Conservation (phyloP, 2,797 vertebrate genomes). For the Anabas testudineus region DNA sequence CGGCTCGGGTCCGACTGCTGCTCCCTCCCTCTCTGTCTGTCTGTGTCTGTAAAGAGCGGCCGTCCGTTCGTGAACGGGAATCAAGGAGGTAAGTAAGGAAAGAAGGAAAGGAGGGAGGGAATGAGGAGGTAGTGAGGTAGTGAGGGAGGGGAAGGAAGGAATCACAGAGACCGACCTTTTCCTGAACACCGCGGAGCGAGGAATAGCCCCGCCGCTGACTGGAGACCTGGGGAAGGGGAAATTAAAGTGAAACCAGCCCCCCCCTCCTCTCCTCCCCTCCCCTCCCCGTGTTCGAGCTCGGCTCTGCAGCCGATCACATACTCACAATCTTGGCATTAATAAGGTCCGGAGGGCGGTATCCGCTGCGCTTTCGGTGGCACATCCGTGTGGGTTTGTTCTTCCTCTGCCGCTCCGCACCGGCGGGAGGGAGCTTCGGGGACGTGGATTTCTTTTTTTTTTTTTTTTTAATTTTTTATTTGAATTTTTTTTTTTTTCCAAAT, state of each 20-base stretch:
- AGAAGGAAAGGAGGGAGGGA: neutral
- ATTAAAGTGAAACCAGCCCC: constrained; percentile 13
- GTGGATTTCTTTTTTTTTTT: constrained; percentile 9
- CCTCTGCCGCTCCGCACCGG: constrained; percentile 41
- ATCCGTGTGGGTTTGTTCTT: constrained; percentile 77
- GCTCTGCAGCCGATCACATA: constrained; percentile 63
- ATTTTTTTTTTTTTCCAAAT: constrained; percentile 17
- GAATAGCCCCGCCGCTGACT: constrained; percentile 48
- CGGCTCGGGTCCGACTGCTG: neutral
- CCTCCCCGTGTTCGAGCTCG: neutral
- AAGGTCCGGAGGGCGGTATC: constrained; percentile 82
- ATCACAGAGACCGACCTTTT: constrained; percentile 63
- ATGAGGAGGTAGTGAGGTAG: neutral
- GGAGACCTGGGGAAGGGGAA: constrained; percentile 23
- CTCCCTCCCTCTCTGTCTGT: neutral
- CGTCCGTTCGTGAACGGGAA: constrained; percentile 2
- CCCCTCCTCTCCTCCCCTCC: neutral
- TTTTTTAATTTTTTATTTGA: constrained; percentile 12
- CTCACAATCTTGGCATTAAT: constrained; percentile 86
- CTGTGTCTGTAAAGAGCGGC: no score
- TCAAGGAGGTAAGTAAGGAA: constrained; percentile 22
- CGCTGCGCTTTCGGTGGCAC: constrained; percentile 84
- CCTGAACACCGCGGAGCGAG: constrained; percentile 49
- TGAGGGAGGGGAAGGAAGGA: constrained; percentile 11
- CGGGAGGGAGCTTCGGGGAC: neutral